Base-by-base conservation (phyloP, 2,888 invertebrate species). In the Eupithecia exiguata region DNA sequence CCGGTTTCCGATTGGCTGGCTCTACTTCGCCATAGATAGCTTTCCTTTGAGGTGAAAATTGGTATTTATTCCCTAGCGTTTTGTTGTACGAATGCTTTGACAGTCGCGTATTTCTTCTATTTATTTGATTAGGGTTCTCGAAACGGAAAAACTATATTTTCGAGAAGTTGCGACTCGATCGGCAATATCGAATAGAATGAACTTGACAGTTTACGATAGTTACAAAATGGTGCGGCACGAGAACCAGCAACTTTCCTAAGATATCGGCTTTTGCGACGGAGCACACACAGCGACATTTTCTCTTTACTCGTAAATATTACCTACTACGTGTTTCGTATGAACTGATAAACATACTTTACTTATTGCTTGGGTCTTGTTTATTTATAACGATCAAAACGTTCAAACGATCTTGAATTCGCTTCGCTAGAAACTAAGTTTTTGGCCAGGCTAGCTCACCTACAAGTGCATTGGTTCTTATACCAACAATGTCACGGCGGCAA, bases 31-130 rank as follows among this genome's bases (percentile, higher is more conserved):
- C 82, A 79, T 80, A 84, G 87, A 88, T 86, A 85, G 87, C 81
- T 87, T 85, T 82, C 84, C 87, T 89, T 91, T 89, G 89, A 89
- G 85, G 89, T 88, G 87, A 87, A 89, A 91, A 90, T 90, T 89
- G 88, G 85, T 89, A 86, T 88, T 85, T 89, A 89, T 89, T 88
- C 87, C 87, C 87, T 75, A 78, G 87, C 81, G 88, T 84, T 84
- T 86, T 86, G 85, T 84, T 84, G 84, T 83, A 81, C 78, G 76
- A 78, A 77, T 77, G 76, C 78, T 78, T 78, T 80, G 78, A 79
- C 78, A 76, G 78, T 71, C 77, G 46, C 46, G 76, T 79, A 76
- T 78, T 78, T 78, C 74, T 71, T 79, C 72, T 79, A 78, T 80
- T 78, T 79, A 80, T 80, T 79, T 79, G 76, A 81, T 80, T 81